A percentile compares a stretch with the other conserved stretches of the same genome.
phyloP scores from a whole-genome alignment of 2,797 vertebrate species.

The Pangasius djambal region DNA sequence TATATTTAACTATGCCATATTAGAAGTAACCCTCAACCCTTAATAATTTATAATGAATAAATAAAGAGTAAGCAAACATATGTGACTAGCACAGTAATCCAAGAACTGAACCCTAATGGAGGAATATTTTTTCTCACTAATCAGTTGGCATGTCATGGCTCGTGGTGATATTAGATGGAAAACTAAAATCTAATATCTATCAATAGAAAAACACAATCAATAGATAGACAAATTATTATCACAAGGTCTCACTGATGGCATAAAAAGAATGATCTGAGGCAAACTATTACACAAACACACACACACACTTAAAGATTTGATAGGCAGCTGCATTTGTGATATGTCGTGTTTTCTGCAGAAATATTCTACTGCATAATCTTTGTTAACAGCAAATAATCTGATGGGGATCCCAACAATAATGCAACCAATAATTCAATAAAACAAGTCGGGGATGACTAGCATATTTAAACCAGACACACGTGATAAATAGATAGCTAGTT shows the following conservation, averaged over 20 bases:
- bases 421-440: neutral
- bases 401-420: neutral
- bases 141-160: neutral
- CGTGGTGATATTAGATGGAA: neutral
- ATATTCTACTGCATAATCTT: neutral
- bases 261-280: neutral
- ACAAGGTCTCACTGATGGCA: neutral
- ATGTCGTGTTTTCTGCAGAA: neutral
- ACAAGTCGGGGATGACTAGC: neutral
- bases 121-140: neutral
- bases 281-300: no score
- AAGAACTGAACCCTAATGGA: neutral
- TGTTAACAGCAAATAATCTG: neutral
- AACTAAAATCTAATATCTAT: neutral
- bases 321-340: neutral
- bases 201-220: neutral
- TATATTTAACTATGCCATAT: neutral
- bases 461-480: neutral
- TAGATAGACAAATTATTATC: neutral
- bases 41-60: neutral
- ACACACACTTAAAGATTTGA: neutral
- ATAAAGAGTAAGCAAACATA: neutral
- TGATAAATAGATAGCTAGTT: neutral
- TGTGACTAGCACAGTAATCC: neutral
- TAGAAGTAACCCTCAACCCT: neutral